phyloP scores from a whole-genome alignment of 2,113 vertebrate species.

The Nannospalax galili region DNA sequence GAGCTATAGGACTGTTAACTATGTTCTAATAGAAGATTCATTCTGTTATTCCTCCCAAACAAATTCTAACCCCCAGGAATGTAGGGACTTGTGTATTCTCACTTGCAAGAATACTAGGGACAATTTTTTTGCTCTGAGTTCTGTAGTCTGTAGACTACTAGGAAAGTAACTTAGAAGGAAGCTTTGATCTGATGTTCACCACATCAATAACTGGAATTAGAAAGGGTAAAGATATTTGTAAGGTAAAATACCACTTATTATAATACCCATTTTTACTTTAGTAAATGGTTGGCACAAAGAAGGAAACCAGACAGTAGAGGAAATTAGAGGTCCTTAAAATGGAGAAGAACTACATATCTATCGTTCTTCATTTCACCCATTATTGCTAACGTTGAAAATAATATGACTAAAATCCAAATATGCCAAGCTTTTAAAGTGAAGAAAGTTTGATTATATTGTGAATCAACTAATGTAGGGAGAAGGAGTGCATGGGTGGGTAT shows the following conservation, averaged over 20 bases:
- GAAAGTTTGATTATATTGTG: neutral
- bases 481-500: too few species aligned
- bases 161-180: slow-evolving; percentile 18
- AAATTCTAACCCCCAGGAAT: neutral
- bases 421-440: neutral
- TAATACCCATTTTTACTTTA: neutral
- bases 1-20: neutral
- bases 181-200: neutral
- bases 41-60: neutral
- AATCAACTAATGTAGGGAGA: neutral
- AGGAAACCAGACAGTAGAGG: neutral
- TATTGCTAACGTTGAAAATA: neutral
- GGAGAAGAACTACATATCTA: neutral
- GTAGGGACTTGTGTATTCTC: neutral
- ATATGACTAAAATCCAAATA: slow-evolving; percentile 14
- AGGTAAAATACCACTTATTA: neutral
- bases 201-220: neutral
- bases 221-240: neutral
- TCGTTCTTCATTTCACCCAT: neutral
- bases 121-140: neutral
- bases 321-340: neutral
- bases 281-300: neutral
- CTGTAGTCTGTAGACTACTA: slow-evolving; percentile 12
- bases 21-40: slow-evolving; percentile 40
- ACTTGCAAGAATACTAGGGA: neutral